Evolutionary conservation across 2,113 vertebrate genomes (phyloP), one percentile per base, ranked within the genome.

Genomic region (Myotis lucifugus): DNA sequence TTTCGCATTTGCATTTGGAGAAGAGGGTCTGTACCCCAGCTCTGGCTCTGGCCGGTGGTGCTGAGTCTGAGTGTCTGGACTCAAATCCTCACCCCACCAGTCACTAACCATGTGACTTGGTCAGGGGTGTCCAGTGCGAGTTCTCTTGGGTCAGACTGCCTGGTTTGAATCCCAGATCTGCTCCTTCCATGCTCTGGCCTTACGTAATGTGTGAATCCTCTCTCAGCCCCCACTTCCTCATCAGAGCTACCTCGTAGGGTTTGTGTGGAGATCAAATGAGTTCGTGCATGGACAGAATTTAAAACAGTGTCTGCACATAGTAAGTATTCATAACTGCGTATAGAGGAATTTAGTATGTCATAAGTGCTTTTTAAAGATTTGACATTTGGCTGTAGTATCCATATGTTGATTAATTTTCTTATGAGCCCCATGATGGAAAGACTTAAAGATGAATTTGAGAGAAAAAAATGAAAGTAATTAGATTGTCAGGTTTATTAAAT

Each of bases 401-500:
- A 11, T 59, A 10, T 46, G 27, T 93, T 97, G 85, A 8, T 92
- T 95, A 87, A 92, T 96, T 98, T 97, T 69, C 69, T 73, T 89
- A 69, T 92, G 56, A 96, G 91, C 83, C 95, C 95, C 95, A 95
- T 96, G 74, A 95, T 96, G 96, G 96, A 96, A 97, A 94, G 29
- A 95, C 66, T 84, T 96, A 94, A 91, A 92, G 90, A 79, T 95
- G 81, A 97, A 64, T 92, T 96, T 90, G 87, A 56, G 91, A 96
- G 88, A 50, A 96, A 96, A 89, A 97, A 84, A 0, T 84, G 90
- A 95, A 96, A 97, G 94, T 93, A 86, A 67, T 91, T 93, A 37
- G 88, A 95, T 79, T 90, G 93, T 81, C 93, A 96, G 87, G 66
- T 92, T 97, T 96, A 85, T 97, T 97, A 94, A 94, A 96, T 97